Evolutionary conservation across 2,888 invertebrate genomes (phyloP).

Genomic region (Hirtodrosophila alboralis): DNA sequence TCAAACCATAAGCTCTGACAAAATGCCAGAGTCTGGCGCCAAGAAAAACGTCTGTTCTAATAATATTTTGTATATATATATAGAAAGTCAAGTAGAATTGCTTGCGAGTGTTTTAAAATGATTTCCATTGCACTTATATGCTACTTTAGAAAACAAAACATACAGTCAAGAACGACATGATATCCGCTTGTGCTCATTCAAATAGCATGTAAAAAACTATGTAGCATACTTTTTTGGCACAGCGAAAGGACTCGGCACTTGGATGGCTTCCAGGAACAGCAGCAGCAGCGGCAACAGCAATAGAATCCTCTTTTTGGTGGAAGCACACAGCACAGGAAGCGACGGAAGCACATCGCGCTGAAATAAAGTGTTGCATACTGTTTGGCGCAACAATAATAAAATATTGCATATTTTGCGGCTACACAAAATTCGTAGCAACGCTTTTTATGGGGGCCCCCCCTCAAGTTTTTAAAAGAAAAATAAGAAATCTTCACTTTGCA

Average conservation of each 20-base stretch:
- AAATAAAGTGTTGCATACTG: slow-evolving; percentile 78
- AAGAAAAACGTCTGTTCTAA: slow-evolving; percentile 59
- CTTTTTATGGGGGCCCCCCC: slow-evolving; percentile 18
- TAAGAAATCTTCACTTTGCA: background rate
- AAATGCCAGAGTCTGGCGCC: slow-evolving; percentile 50
- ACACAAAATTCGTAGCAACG: slow-evolving; percentile 31
- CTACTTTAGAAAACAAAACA: slow-evolving; percentile 49
- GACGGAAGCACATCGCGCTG: slow-evolving; percentile 66
- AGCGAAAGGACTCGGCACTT: slow-evolving; percentile 57
- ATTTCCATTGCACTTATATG: slow-evolving; percentile 68
- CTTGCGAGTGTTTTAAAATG: slow-evolving; percentile 72
- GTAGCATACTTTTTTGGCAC: slow-evolving; percentile 52
- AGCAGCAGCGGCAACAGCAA: slow-evolving; percentile 27
- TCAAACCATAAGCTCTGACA: slow-evolving; percentile 27
- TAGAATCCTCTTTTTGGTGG: slow-evolving; percentile 36
- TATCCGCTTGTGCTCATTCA: slow-evolving; percentile 75
- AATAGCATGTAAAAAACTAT: slow-evolving; percentile 71
- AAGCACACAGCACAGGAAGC: slow-evolving; percentile 46
- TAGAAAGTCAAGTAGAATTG: slow-evolving; percentile 41
- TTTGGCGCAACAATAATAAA: slow-evolving; percentile 76
- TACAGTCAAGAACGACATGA: slow-evolving; percentile 46
- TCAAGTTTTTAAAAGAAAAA: no score
- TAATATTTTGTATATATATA: slow-evolving; percentile 50
- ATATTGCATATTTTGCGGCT: slow-evolving; percentile 71
- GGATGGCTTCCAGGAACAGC: slow-evolving; percentile 59